Conservation (phyloP, 1,140 invertebrate genomes). For the Adoxophyes honmai region DNA sequence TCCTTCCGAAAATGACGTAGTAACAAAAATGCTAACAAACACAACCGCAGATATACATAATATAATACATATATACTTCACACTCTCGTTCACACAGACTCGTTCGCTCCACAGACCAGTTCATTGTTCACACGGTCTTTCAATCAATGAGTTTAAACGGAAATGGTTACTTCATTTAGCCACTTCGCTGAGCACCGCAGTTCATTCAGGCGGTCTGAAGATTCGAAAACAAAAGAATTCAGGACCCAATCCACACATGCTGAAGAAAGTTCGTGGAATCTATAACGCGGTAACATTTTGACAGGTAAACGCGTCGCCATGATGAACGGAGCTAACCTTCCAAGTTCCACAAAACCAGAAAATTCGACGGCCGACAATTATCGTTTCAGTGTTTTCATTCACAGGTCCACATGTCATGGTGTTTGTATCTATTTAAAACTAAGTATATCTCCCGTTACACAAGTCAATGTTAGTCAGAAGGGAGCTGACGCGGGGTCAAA, state of each 20-base stretch:
- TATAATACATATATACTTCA: constrained; percentile 15
- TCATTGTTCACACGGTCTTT: not conserved
- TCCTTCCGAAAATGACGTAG: constrained; percentile 43
- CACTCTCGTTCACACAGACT: not conserved
- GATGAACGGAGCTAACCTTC: no score
- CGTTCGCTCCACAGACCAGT: not conserved
- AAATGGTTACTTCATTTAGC: no score
- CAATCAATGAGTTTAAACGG: not conserved
- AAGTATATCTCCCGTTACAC: constrained; percentile 7
- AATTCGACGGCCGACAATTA: not conserved
- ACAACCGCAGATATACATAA: constrained; percentile 45
- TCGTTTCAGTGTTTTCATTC: not conserved
- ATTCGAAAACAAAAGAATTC: no score
- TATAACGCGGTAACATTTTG: no score
- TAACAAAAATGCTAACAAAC: constrained; percentile 56
- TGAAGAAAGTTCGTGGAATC: no score
- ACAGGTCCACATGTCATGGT: not conserved
- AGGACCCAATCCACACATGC: no score
- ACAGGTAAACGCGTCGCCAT: no score
- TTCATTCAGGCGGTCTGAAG: no score
- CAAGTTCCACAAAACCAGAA: no score
- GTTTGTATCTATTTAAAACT: not conserved
- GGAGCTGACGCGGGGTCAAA: constrained; percentile 37
- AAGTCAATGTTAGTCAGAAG: constrained; percentile 16
- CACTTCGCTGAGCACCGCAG: no score